Conservation (phyloP, 2,888 invertebrate species). For the Mycalesis mineus region DNA sequence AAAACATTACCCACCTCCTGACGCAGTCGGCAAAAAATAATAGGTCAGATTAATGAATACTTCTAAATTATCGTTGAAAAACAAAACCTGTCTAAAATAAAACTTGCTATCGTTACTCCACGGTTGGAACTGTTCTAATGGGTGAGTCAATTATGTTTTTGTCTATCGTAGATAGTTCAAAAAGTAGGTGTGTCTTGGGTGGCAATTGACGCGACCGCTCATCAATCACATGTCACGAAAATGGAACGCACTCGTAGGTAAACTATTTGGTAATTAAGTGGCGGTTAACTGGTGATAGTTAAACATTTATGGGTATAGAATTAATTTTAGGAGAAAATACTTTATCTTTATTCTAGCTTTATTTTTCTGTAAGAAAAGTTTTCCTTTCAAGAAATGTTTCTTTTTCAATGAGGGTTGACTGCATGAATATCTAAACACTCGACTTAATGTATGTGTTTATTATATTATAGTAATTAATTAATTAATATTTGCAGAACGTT, state of each 20-base stretch:
- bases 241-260: slow-evolving; percentile 6
- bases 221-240: slow-evolving; percentile 13
- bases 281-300: neutral
- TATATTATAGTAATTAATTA: too few species aligned
- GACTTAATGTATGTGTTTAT: too few species aligned
- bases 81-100: neutral
- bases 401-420: too few species aligned
- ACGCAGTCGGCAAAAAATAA: too few species aligned
- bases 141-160: slow-evolving; percentile 4
- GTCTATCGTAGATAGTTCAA: slow-evolving; percentile 6
- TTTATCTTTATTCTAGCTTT: neutral
- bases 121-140: neutral
- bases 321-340: neutral
- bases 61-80: too few species aligned
- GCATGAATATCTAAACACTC: too few species aligned
- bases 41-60: too few species aligned
- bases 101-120: neutral
- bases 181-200: slow-evolving; percentile 9
- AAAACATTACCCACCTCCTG: too few species aligned
- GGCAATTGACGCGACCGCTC: slow-evolving; percentile 7
- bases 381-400: too few species aligned
- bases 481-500: too few species aligned
- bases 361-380: too few species aligned
- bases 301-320: neutral
- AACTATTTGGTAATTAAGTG: slow-evolving; percentile 7